Evolutionary conservation across 2,797 vertebrate species (phyloP), one percentile per base, ranked within the genome.

Genomic region (Momotus momota): DNA sequence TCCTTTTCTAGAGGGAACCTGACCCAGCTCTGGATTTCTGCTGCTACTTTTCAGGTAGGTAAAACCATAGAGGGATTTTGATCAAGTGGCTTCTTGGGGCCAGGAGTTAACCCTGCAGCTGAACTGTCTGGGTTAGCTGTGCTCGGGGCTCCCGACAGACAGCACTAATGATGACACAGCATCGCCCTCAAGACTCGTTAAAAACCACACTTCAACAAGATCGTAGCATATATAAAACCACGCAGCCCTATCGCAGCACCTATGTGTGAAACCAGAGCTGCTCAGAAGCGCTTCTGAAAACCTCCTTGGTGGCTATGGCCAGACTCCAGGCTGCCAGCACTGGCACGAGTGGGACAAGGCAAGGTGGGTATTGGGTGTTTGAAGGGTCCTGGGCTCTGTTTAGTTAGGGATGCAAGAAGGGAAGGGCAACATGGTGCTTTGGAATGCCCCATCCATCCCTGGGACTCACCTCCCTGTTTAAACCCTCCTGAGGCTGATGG

Each of bases 111-210:
- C 89, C 64, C 62, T 3, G 3, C 51, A 79, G 64, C 55, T 77
- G 88, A 89, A 38, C 71, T 81, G 78, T 81, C 73, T 93, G 86
- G 46, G 49, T 81, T 82, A 82, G 79, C 70, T 58, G 73, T 49
- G 77, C 78, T 81, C 0, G 0, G 62, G 86, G 62, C 73, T 93
- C 35, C 73, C 2, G 0, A 75, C 73, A 62, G 61, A 46, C 78
- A 81, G 83, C 3, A 14, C 78, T 92, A 89, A 92, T 89, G 86
- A 58, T 91, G 93, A 82, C 88, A 84, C 58, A 77, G 78, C 86
- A 60, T 66, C 35, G 1, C 71, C n/a, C 81, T 90, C 83, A 51
- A 26, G 13, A 88, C 81, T 79, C 0, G 6, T 81, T 90, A 86
- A 95, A 93, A 65, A 43, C 49, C 83, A 79, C 41, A 55, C 74